Percentiles rank a stretch among this genome's conserved stretches.
Evolutionary conservation across 2,113 vertebrate genomes (phyloP).

Genomic region (Neopipo cinnamomea): DNA sequence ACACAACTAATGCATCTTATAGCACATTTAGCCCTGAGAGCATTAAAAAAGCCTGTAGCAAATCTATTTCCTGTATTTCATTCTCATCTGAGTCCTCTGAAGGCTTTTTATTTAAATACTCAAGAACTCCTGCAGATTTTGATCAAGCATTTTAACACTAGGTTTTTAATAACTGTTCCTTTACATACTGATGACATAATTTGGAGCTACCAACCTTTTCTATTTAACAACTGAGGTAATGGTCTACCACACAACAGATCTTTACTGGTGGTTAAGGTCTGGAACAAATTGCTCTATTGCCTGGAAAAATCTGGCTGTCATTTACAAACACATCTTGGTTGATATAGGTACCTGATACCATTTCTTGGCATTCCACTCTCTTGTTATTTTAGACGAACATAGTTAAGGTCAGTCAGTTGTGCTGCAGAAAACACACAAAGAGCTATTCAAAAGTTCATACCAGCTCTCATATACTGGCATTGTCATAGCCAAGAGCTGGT

Average conservation of each 20-base stretch:
- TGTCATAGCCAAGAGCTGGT: fast-evolving
- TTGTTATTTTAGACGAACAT: neutral
- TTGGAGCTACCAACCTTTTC: neutral
- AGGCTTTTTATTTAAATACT: neutral
- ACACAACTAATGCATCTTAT: neutral
- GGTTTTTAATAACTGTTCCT: neutral
- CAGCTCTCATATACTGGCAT: neutral
- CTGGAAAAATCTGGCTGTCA: neutral
- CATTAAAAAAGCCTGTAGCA: neutral
- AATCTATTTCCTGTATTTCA: neutral
- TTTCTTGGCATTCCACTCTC: neutral
- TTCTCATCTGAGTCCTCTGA: neutral
- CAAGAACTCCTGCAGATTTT: neutral
- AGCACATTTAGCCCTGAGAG: neutral
- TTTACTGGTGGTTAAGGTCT: neutral
- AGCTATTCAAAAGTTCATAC: neutral
- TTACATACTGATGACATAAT: neutral
- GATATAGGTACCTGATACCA: neutral
- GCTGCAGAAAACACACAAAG: neutral
- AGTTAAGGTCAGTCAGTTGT: neutral
- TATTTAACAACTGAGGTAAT: neutral
- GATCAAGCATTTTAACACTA: neutral
- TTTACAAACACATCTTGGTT: neutral
- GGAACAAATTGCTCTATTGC: neutral
- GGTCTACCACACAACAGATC: neutral